A percentile compares a stretch with the other conserved stretches of the same genome.
These are phyloP conservation scores for Liodrosophila aerea DNA, from an alignment of 2,888 invertebrate genomes.

Conservation along the genomic window DNA sequence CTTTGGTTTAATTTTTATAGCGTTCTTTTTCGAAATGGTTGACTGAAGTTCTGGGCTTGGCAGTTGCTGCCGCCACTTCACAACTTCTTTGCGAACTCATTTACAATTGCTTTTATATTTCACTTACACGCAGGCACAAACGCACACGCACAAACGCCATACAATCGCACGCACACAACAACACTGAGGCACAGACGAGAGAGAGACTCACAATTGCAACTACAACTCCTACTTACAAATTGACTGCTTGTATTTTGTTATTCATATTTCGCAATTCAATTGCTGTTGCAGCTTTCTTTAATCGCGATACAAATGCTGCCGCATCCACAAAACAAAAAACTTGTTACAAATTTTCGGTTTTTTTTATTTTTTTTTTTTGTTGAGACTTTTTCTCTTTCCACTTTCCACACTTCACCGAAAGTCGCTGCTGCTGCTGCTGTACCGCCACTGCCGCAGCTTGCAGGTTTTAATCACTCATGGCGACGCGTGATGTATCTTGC, in stretches of 20 bases:
- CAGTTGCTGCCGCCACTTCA: conserved; percentile 41
- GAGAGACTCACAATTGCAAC: conserved; percentile 13
- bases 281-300: conserved; percentile 53
- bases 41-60: conserved; percentile 80
- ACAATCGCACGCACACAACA: conserved; percentile 30
- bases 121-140: conserved; percentile 55
- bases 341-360: conserved; percentile 56
- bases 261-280: conserved; percentile 56
- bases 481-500: conserved; percentile 16
- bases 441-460: conserved; percentile 27
- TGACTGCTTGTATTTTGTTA: conserved; percentile 43
- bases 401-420: conserved; percentile 56
- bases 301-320: conserved; percentile 47
- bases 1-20: conserved; percentile 33
- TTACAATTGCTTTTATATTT: conserved; percentile 64
- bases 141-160: conserved; percentile 28
- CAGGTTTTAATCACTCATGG: conserved; percentile 38
- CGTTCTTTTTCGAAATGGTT: conserved; percentile 63
- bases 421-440: conserved; percentile 37
- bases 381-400: conserved; percentile 52
- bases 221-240: conserved; percentile 51
- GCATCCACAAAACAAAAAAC: conserved; percentile 55
- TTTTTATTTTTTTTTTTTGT: conserved; percentile 36
- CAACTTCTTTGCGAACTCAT: conserved; percentile 58
- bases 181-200: conserved; percentile 13